Base-by-base conservation (phyloP, 2,888 invertebrate species). In the Drosophila yooni region DNA sequence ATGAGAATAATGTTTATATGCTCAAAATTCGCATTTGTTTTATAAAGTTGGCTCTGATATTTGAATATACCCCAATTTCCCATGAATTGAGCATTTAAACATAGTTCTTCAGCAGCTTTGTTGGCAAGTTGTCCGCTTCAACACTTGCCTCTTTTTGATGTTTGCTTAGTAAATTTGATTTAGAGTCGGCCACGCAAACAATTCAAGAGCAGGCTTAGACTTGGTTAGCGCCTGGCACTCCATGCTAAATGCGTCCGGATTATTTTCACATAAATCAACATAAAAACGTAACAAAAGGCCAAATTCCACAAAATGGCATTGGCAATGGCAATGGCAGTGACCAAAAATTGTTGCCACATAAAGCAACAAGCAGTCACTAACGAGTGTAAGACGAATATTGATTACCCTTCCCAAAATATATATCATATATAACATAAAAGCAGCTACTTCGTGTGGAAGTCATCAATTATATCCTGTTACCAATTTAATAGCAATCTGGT, bases 231-330 rank as follows among this genome's bases (percentile, higher is more conserved):
- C 61, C 64, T 61, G 43, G 78, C 72, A 83, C 77, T 88, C 76
- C 72, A 81, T 77, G 83, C 76, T 73, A 83, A 81, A 82, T 73
- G 78, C 74, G 79, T 53, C 65, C 40, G 86, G 90, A 87, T 87
- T 87, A 87, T 82, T 65, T 87, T 70, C 88, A 60, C 86, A 87
- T 89, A 87, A 87, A 87, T 89, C 89, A 87, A 79, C 86, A 89
- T 81, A 85, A 88, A 83, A 79, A 70, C 64, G 58, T 76, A 69
- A 85, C 77, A 89, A 85, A 89, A 68, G 75, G 70, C 72, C 69
- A 70, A 43, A 61, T 62, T 33, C 72, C 38, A 27, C n/a, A 40
- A 50, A 27, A 34, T 67, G 52, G 31, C 46, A 61, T 27, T 34
- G 54, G 60, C 63, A 77, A 48, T 40, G 68, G 50, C 70, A 59